Evolutionary conservation across 1,140 invertebrate species (phyloP).

Genomic region (Chymomyza costata): DNA sequence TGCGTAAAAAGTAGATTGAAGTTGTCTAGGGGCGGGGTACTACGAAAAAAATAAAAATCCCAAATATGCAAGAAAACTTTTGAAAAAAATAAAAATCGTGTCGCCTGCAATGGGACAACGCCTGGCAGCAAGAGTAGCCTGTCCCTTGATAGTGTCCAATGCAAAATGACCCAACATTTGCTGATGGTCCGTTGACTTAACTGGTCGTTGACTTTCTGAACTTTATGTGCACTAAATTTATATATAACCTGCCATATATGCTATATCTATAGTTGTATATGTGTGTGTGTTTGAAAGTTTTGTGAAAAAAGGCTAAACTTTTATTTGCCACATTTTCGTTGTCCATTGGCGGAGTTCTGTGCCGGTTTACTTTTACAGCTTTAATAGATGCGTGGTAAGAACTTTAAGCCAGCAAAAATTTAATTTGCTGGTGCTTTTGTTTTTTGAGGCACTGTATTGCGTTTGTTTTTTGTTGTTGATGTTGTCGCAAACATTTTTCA

Average conservation of each 20-base stretch:
- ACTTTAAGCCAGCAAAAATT: constrained; percentile 44
- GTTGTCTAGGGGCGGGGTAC: too few relatives aligned
- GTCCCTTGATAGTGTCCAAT: too few relatives aligned
- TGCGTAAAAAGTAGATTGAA: too few relatives aligned
- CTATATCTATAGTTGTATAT: constrained; percentile 16
- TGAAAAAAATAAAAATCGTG: too few relatives aligned
- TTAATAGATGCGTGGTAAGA: constrained; percentile 53
- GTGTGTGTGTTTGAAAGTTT: constrained; percentile 24
- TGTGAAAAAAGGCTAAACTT: constrained; percentile 49
- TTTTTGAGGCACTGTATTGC: too few relatives aligned
- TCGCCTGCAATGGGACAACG: too few relatives aligned
- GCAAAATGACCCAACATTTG: background rate
- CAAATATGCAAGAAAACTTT: constrained; percentile 26
- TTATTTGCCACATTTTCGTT: constrained; percentile 30
- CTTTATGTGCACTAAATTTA: constrained; percentile 66
- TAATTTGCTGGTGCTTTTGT: too few relatives aligned
- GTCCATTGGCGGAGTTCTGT: constrained; percentile 21
- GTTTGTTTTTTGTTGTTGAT: too few relatives aligned
- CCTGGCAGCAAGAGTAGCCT: too few relatives aligned
- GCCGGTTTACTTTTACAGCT: constrained; percentile 60
- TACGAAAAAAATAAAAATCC: constrained; percentile 14
- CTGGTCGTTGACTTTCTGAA: constrained; percentile 67
- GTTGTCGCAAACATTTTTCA: too few relatives aligned
- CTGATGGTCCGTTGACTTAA: constrained; percentile 53
- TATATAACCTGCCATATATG: constrained; percentile 46